These are phyloP conservation scores for Chromis chromis DNA, from an alignment of 2,797 vertebrate genomes.

Conservation along the genomic window DNA sequence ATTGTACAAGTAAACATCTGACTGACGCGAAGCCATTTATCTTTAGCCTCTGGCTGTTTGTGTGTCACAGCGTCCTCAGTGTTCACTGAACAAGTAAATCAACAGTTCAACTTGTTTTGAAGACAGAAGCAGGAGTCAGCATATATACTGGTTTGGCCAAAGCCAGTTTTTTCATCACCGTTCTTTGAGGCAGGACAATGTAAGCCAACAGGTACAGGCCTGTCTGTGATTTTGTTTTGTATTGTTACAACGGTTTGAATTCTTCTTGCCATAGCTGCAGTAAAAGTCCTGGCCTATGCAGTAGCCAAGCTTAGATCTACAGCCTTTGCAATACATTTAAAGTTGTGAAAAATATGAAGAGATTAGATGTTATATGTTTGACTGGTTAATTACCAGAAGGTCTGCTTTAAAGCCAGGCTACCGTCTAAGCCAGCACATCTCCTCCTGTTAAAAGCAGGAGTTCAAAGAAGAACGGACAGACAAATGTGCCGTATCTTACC, in stretches of 20 bases:
- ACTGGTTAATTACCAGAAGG: neutral
- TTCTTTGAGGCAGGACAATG: neutral
- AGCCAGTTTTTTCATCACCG: neutral
- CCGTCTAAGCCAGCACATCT: slow-evolving; percentile 51
- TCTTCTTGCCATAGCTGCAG: slow-evolving; percentile 58
- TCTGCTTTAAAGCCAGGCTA: slow-evolving; percentile 50
- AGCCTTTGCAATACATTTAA: neutral
- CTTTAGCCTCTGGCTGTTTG: neutral
- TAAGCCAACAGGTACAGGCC: neutral
- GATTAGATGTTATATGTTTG: neutral
- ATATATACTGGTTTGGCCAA: neutral
- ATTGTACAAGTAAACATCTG: slow-evolving; percentile 3
- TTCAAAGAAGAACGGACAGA: slow-evolving; percentile 44
- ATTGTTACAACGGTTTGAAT: neutral
- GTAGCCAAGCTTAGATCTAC: slow-evolving; percentile 37
- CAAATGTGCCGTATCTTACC: slow-evolving; percentile 56
- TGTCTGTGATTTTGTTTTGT: neutral
- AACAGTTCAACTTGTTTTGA: neutral
- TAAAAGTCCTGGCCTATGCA: slow-evolving; percentile 47
- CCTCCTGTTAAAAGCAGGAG: slow-evolving; percentile 55
- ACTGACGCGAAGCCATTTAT: slow-evolving; percentile 17
- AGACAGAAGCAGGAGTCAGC: slow-evolving; percentile 8
- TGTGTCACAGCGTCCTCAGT: neutral
- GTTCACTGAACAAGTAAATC: neutral
- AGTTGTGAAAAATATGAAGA: neutral